A percentile compares a stretch with the other conserved stretches of the same genome.
Evolutionary conservation across 1,140 invertebrate genomes (phyloP).

Genomic region (Ceratina japonica): DNA sequence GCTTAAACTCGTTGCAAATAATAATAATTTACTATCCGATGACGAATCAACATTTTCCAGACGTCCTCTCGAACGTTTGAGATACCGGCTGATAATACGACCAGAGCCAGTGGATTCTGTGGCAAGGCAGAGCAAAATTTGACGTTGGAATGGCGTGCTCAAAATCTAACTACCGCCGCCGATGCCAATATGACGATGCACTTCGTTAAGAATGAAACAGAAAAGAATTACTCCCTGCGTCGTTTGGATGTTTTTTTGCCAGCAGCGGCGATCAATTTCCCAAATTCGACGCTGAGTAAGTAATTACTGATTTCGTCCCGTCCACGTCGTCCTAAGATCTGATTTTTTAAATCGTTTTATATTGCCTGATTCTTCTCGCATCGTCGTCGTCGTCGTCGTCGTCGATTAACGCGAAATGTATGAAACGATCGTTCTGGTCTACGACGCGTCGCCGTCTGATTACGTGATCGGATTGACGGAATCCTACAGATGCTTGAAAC

Average conservation of each 20-base stretch:
- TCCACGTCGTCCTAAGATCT: no score
- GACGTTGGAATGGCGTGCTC: conserved; percentile 75
- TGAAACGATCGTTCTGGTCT: conserved; percentile 75
- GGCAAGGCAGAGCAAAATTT: conserved; percentile 75
- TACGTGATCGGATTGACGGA: conserved; percentile 81
- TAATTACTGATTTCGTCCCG: not conserved
- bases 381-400: no score
- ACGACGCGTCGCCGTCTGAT: conserved; percentile 70
- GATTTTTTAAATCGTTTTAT: not conserved
- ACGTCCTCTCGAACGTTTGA: conserved; percentile 68
- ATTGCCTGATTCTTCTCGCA: conserved; percentile 53
- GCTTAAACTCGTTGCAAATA: no score
- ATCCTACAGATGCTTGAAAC: conserved; percentile 85
- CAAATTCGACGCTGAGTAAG: conserved; percentile 57
- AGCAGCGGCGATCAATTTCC: conserved; percentile 47
- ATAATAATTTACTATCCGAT: no score
- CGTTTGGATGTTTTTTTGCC: conserved; percentile 61
- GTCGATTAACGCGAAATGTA: conserved; percentile 59
- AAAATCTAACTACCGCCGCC: not conserved
- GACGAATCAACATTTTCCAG: conserved; percentile 40
- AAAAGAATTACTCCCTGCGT: conserved; percentile 68
- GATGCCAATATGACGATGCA: conserved; percentile 67
- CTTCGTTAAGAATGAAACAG: conserved; percentile 78
- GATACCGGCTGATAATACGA: conserved; percentile 69
- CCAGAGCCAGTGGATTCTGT: conserved; percentile 76